Evolutionary conservation across 1,140 invertebrate species (phyloP).

Genomic region (Metaphire vulgaris): DNA sequence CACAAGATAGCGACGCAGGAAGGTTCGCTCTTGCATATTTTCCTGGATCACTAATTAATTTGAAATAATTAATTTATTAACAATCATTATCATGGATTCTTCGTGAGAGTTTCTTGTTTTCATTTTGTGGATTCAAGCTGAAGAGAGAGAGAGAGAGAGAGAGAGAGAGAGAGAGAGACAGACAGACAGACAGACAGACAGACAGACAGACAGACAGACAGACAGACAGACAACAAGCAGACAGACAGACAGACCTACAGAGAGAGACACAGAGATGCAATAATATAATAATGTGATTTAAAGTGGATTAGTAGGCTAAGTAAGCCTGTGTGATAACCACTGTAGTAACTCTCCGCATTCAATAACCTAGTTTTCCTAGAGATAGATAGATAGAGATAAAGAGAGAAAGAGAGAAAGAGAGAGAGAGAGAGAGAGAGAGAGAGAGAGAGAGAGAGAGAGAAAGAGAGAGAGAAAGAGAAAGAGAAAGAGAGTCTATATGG

Average conservation of each 20-base stretch:
- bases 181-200: not conserved
- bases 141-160: not conserved
- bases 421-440: not conserved
- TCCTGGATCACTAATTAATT: not conserved
- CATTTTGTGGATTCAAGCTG: not conserved
- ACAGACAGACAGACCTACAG: not conserved
- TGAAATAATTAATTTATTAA: not conserved
- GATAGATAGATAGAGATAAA: too few species aligned
- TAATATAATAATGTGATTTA: too few species aligned
- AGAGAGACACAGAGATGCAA: not conserved
- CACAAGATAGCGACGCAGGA: too few species aligned
- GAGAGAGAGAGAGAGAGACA: not conserved
- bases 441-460: not conserved
- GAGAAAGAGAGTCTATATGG: not conserved
- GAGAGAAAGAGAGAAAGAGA: not conserved
- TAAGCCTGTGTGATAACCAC: too few species aligned
- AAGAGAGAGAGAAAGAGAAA: not conserved
- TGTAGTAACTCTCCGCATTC: too few species aligned
- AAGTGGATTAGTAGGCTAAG: too few species aligned
- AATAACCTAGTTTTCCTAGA: too few species aligned
- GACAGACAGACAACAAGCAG: not conserved
- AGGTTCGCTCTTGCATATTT: too few species aligned
- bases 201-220: constrained; percentile 1
- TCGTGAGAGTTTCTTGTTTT: too few species aligned
- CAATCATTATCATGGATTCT: not conserved